Conservation (phyloP, 1,140 invertebrate species). For the Idris sp. region DNA sequence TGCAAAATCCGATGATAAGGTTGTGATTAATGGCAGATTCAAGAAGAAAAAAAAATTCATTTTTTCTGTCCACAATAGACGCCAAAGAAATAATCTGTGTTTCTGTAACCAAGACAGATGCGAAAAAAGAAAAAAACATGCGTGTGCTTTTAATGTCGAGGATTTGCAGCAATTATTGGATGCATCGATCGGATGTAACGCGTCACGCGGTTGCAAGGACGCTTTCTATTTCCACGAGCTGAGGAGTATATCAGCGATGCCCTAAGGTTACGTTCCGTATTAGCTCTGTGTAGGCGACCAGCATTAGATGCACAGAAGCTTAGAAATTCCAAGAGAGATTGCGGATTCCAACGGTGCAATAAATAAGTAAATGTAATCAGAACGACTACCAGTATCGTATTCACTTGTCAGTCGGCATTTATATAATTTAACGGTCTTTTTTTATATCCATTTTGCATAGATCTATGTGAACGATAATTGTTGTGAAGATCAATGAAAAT, state of each 20-base stretch:
- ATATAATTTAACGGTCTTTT: conserved; percentile 46
- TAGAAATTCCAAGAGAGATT: conserved; percentile 58
- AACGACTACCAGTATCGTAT: conserved; percentile 51
- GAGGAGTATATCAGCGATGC: conserved; percentile 52
- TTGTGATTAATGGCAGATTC: too few relatives aligned
- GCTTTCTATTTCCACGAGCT: conserved; percentile 61
- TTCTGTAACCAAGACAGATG: conserved; percentile 35
- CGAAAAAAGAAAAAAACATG: too few relatives aligned
- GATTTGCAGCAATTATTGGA: conserved; percentile 41
- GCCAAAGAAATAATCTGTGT: too few relatives aligned
- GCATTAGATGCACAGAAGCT: conserved; percentile 54
- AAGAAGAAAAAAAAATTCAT: too few relatives aligned
- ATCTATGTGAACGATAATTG: too few relatives aligned
- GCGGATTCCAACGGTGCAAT: conserved; percentile 52
- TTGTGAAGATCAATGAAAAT: too few relatives aligned
- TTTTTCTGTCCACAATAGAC: too few relatives aligned
- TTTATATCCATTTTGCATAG: too few relatives aligned
- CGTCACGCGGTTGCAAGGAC: conserved; percentile 57
- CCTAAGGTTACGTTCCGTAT: conserved; percentile 61
- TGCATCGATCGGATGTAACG: conserved; percentile 53
- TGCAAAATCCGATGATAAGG: too few relatives aligned
- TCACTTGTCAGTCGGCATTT: conserved; percentile 52
- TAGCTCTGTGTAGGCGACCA: conserved; percentile 57
- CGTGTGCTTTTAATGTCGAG: conserved; percentile 28
- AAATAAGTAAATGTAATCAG: conserved; percentile 61